Percentiles rank a stretch among this genome's conserved stretches.
These are phyloP conservation scores for Drosophila mayaguana DNA, from an alignment of 2,888 invertebrate species.

Conservation along the genomic window DNA sequence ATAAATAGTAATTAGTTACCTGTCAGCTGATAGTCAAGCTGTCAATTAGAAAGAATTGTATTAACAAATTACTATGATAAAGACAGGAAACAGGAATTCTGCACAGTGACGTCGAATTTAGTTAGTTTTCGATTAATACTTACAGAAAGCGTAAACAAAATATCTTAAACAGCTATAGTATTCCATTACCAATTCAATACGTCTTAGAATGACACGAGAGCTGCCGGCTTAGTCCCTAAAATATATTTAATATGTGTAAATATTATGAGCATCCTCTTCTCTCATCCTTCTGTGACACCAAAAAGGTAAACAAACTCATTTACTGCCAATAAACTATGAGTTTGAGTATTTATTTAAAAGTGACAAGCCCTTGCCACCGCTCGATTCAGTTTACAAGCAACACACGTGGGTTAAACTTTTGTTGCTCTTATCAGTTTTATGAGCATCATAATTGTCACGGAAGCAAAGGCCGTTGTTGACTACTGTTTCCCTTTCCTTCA, in stretches of 20 bases:
- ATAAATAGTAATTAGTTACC: background rate
- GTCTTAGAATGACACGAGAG: too few relatives aligned
- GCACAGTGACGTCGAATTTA: too few relatives aligned
- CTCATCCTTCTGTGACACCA: background rate
- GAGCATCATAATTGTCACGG: conserved; percentile 8
- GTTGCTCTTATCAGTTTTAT: conserved; percentile 4
- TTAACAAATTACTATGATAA: background rate
- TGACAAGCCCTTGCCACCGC: background rate
- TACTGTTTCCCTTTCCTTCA: background rate
- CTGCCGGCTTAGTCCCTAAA: background rate
- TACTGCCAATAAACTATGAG: conserved; percentile 2
- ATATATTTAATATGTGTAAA: background rate
- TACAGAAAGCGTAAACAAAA: too few relatives aligned
- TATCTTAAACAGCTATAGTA: background rate
- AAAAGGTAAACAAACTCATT: conserved; percentile 18
- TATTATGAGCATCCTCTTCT: background rate
- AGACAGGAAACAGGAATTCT: too few relatives aligned
- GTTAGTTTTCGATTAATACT: too few relatives aligned
- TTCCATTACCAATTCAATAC: background rate
- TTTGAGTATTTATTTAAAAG: background rate
- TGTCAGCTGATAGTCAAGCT: background rate
- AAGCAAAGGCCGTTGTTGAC: background rate
- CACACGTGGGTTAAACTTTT: background rate
- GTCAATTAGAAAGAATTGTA: background rate
- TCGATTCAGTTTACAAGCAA: conserved; percentile 1